phyloP scores from a whole-genome alignment of 2,888 invertebrate genomes.

The Drosophila dives region DNA sequence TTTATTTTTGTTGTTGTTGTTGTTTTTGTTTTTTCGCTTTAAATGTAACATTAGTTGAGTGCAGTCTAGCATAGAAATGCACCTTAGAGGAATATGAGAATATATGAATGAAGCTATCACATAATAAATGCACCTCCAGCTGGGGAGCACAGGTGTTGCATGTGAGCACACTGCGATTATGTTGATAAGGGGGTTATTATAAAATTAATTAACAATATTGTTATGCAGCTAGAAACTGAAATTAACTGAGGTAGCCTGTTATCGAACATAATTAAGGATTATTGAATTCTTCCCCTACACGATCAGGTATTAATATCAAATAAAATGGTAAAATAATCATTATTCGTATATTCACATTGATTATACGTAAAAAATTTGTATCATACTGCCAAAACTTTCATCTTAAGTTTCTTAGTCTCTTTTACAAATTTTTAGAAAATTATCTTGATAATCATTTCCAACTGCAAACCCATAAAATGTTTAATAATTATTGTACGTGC shows the following conservation, averaged over 20 bases:
- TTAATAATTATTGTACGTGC: constrained; percentile 10
- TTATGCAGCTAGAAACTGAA: constrained; percentile 3
- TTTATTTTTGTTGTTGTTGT: not conserved
- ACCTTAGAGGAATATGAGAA: constrained; percentile 25
- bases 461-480: constrained; percentile 1
- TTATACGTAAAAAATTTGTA: not conserved
- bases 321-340: not conserved
- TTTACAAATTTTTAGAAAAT: not conserved
- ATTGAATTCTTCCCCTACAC: not conserved
- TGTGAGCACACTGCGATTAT: constrained; percentile 11
- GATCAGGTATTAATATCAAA: not conserved
- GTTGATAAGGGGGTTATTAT: not conserved
- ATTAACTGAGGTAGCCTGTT: not conserved
- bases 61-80: constrained; percentile 31
- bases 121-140: not conserved
- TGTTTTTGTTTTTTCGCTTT: not conserved
- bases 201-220: constrained; percentile 20
- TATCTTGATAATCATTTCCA: not conserved
- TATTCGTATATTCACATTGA: not conserved
- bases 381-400: constrained; percentile 1
- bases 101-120: constrained; percentile 1
- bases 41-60: constrained; percentile 12
- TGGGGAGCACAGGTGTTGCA: constrained; percentile 17
- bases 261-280: not conserved
- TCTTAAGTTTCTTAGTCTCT: not conserved